Base-by-base conservation (phyloP, 92 coral and sea anemone genomes). In the Actinostola sp. region DNA sequence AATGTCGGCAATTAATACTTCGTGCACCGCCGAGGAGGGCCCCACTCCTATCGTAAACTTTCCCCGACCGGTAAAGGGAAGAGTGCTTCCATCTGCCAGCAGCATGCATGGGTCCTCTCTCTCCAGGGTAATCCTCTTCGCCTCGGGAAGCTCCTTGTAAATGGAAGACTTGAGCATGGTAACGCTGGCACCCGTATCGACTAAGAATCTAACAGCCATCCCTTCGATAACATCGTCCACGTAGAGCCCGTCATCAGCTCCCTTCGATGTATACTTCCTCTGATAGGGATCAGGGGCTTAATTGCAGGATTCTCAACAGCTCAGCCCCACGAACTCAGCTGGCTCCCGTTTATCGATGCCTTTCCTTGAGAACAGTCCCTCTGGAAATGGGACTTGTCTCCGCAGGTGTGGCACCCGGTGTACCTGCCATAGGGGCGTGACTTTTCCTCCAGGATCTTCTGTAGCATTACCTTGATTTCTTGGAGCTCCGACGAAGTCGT, bases 1-100 rank as follows among this genome's bases (percentile, higher is more conserved):
- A 26, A 80, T 80, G 32, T 80, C 86, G 2, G 80, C 86, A 0
- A 80, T 38, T 70, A 57, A 80, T 27, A 80, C 49, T 8, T 78
- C 67, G 14, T 80, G 67, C 8, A 14, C 36, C 12, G 29, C 26
- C 50, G 5, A 21, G 5, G 62, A 27, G 42, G 56, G 31, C 11
- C 74, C 86, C 0, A 80, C 55, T 50, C 21, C 15, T 0, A 80
- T 29, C 20, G 17, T 2, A 23, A 80, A 44, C 17, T 49, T 42
- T 19, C 86, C 74, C 43, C 80, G 41, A 0, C 86, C 72, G 27
- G 23, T 29, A n/a, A 80, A 67, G 20, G 86, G 67, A 31, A 76
- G 66, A 13, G 84, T 70, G 11, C 57, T 57, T 27, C 84, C 84
- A 4, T 66, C 67, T 19, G 74, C 84, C 44, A 68, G 49, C 42